phyloP scores from a whole-genome alignment of 2,888 invertebrate species.

The Sphecodes monilicornis region DNA sequence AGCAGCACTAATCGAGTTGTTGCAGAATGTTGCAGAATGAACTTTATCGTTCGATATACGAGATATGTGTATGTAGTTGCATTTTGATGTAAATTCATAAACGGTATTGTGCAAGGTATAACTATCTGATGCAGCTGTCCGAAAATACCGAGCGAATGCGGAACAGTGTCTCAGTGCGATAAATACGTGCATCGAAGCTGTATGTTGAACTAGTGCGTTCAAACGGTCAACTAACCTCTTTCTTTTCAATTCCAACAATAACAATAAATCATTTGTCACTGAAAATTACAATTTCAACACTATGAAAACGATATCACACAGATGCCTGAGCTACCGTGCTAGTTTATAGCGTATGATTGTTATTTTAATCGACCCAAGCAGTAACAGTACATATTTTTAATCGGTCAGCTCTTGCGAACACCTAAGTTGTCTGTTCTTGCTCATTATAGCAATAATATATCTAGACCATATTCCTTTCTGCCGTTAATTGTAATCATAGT shows the following conservation, averaged over 20 bases:
- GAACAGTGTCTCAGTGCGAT: conserved; percentile 19
- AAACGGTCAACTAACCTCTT: conserved; percentile 51
- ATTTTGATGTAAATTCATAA: conserved; percentile 43
- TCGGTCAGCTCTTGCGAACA: background rate
- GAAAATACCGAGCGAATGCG: conserved; percentile 25
- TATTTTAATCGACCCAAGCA: background rate
- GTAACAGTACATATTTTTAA: background rate
- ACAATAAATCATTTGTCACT: conserved; percentile 45
- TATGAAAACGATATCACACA: background rate
- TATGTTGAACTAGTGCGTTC: conserved; percentile 17
- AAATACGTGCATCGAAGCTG: conserved; percentile 14
- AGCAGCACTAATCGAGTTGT: conserved; percentile 50
- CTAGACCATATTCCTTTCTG: background rate
- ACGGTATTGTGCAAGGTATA: conserved; percentile 39
- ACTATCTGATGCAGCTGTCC: background rate
- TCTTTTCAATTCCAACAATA: conserved; percentile 16
- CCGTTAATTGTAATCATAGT: background rate
- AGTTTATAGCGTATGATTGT: background rate
- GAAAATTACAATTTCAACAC: conserved; percentile 11
- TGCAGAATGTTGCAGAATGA: conserved; percentile 48
- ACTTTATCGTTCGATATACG: conserved; percentile 55
- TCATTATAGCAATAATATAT: background rate
- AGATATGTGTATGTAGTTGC: conserved; percentile 35
- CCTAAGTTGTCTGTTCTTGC: background rate
- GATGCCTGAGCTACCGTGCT: background rate